phyloP scores from a whole-genome alignment of 2,113 vertebrate species.

The Sinosuthora webbiana region DNA sequence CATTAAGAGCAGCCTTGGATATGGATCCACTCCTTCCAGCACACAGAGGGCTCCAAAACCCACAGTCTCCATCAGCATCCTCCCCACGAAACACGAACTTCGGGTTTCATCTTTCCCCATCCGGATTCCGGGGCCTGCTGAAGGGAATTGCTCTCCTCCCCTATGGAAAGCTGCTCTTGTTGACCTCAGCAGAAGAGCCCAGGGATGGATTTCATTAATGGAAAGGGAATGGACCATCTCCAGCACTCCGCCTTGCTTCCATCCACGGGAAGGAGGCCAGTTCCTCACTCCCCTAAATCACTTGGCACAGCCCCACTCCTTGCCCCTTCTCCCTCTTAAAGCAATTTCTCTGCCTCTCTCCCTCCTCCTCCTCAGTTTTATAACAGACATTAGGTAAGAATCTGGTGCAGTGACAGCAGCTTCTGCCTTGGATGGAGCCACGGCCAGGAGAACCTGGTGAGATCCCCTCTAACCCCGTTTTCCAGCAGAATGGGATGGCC shows the following conservation, averaged over 20 bases:
- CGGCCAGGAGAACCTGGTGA: not conserved
- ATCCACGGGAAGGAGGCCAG: not conserved
- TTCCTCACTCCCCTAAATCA: not conserved
- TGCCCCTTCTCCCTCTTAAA: not conserved
- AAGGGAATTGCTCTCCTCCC: not conserved
- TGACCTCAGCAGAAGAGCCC: not conserved
- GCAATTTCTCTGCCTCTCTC: not conserved
- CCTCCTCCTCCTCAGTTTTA: not conserved
- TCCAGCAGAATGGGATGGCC: not conserved
- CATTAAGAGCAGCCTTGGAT: not conserved
- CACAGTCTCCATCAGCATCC: fast-evolving
- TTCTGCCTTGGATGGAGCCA: not conserved
- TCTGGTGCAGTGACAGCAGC: not conserved
- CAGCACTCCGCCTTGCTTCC: not conserved
- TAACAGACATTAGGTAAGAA: not conserved
- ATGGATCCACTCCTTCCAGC: not conserved
- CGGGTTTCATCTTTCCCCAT: not conserved
- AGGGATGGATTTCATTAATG: not conserved
- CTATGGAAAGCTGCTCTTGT: not conserved
- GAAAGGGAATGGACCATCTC: not conserved
- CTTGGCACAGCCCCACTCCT: not conserved
- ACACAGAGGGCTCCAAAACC: not conserved
- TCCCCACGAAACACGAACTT: not conserved
- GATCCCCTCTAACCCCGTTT: not conserved
- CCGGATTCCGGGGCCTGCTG: not conserved